Evolutionary conservation across 2,113 vertebrate species (phyloP), one percentile per base, ranked within the genome.

Genomic region (Micronisus gabar): DNA sequence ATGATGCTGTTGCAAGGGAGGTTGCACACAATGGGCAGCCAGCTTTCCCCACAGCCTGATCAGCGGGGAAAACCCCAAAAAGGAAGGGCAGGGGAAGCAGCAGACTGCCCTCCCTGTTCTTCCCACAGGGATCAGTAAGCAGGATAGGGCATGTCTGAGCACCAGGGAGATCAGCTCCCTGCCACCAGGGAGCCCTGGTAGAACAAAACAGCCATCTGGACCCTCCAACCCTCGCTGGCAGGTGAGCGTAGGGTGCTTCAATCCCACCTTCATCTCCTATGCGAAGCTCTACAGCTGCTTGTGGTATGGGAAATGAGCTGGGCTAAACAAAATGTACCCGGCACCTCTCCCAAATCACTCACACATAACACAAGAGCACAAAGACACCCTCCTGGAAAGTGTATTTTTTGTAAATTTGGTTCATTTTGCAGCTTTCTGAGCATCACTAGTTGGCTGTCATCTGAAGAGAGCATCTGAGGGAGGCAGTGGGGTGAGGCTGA

Each of bases 71-170:
- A 53, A 36, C 6, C 56, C 23, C 47, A 63, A 83, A 66, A 65
- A 1, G 2, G 40, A 86, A 72, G 58, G 52, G 63, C 16, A 55
- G 20, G 22, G 34, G 40, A 22, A 70, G 32, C 7, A 52, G 50
- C 9, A 70, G 20, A 25, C n/a, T 79, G 13, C 26, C 23, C 29
- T 68, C 26, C 11, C 40, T 29, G 2, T 65, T 95, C 56, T 93
- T 92, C 82, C 88, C 80, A 88, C 29, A 78, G 36, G 52, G 40
- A 67, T 81, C 34, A 43, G 25, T 52, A 88, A 84, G 56, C 45
- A 92, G 90, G 82, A 84, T 41, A 79, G 71, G 56, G 50, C 21
- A 88, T 78, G 30, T 89, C 87, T 90, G 89, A 95, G 89, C 76
- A 85, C n/a, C 47, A 43, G 41, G 13, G 63, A 86, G 88, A 81